Conservation (phyloP, 2,797 vertebrate genomes). For the Mionectes olivaceus region DNA sequence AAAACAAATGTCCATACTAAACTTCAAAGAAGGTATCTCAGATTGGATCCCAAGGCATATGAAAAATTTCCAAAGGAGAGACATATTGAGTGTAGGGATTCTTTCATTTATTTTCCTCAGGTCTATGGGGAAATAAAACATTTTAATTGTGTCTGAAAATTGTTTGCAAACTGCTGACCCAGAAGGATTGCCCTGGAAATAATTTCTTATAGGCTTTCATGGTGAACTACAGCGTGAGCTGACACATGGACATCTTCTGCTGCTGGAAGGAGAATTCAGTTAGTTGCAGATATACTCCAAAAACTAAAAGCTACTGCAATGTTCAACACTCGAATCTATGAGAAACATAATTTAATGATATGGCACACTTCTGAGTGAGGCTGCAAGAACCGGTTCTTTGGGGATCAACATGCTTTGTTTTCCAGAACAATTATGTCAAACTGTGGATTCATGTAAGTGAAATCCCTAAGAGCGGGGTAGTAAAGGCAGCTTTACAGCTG, state of each 20-base stretch:
- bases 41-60: not conserved
- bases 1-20: not conserved
- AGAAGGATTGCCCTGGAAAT: not conserved
- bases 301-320: not conserved
- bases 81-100: not conserved
- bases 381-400: not conserved
- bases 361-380: not conserved
- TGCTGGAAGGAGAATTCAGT: not conserved
- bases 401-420: not conserved
- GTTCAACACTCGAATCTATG: not conserved
- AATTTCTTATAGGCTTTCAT: not conserved
- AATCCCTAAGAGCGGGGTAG: not conserved
- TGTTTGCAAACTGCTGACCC: constrained; percentile 25
- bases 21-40: not conserved
- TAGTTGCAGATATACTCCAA: not conserved
- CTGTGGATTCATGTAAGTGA: not conserved
- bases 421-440: not conserved
- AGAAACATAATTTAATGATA: not conserved
- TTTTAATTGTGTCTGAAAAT: constrained; percentile 11
- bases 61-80: not conserved
- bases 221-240: not conserved
- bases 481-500: not conserved
- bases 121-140: not conserved
- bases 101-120: not conserved
- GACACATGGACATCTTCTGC: not conserved